Conservation (phyloP, 1,140 invertebrate genomes). For the Drosophila pachea region DNA sequence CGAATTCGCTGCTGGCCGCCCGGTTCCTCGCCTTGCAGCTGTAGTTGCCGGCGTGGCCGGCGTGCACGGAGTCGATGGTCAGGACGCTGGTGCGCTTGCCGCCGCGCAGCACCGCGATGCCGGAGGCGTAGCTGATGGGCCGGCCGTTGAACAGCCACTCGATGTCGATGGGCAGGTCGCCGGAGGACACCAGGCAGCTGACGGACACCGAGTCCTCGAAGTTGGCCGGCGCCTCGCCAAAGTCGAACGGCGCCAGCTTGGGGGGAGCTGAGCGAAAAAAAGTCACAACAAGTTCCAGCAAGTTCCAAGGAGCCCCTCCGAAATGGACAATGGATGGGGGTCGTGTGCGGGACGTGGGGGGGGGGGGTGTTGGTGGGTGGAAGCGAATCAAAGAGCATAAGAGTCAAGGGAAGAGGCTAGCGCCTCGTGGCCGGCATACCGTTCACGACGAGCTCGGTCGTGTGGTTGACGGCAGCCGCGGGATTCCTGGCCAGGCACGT, state of each 20-base stretch:
- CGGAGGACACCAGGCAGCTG: constrained; percentile 89
- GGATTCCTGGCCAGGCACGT: constrained; percentile 87
- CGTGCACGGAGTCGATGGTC: constrained; percentile 86
- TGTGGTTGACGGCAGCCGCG: constrained; percentile 85
- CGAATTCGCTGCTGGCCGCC: constrained; percentile 85
- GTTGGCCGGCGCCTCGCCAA: constrained; percentile 82
- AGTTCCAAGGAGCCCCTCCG: no score
- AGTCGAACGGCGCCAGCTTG: constrained; percentile 85
- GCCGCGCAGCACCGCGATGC: constrained; percentile 66
- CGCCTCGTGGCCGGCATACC: no score
- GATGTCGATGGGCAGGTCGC: constrained; percentile 89
- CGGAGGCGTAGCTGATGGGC: constrained; percentile 59
- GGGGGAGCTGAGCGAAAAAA: constrained; percentile 80
- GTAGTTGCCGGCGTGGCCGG: constrained; percentile 84
- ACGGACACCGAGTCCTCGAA: constrained; percentile 86
- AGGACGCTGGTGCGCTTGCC: constrained; percentile 83
- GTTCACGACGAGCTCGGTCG: constrained; percentile 85
- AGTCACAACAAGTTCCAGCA: no score
- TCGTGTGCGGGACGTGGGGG: not conserved
- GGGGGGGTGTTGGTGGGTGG: no score
- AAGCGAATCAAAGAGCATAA: no score
- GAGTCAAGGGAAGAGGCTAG: no score
- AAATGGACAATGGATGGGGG: not conserved
- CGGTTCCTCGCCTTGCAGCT: constrained; percentile 86
- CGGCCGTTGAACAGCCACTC: constrained; percentile 87